Percentiles rank a stretch among this genome's conserved stretches.
These are phyloP conservation scores for Zaprionus tsacasi DNA, from an alignment of 1,140 invertebrate species.

Conservation along the genomic window DNA sequence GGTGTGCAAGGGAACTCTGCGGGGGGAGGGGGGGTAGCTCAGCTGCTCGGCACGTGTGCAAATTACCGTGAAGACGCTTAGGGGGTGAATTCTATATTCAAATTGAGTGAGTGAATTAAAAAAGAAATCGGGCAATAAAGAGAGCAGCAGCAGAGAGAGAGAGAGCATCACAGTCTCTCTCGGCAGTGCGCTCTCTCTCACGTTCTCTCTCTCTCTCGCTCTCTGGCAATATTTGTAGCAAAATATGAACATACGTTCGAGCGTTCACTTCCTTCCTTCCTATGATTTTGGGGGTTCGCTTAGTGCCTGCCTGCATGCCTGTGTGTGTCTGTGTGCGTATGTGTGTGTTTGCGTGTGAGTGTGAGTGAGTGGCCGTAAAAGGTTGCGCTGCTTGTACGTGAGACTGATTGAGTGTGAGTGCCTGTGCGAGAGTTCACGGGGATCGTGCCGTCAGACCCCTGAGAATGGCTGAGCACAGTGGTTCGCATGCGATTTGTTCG, in stretches of 20 bases:
- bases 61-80: constrained; percentile 83
- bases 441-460: constrained; percentile 65
- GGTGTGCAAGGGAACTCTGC: not conserved
- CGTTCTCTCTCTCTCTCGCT: not conserved
- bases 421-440: constrained; percentile 65
- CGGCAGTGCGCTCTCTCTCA: not conserved
- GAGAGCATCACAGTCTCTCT: not conserved
- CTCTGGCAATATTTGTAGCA: constrained; percentile 59
- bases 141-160: constrained; percentile 32
- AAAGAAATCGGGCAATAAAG: constrained; percentile 63
- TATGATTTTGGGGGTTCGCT: constrained; percentile 53
- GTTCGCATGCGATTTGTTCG: not conserved
- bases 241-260: constrained; percentile 79
- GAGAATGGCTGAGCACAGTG: constrained; percentile 52
- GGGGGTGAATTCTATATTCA: constrained; percentile 81
- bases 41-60: constrained; percentile 77
- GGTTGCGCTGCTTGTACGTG: constrained; percentile 43
- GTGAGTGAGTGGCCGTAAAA: constrained; percentile 64
- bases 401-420: constrained; percentile 33
- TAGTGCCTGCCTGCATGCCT: not conserved
- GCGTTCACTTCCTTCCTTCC: constrained; percentile 70
- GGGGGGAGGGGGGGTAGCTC: constrained; percentile 32
- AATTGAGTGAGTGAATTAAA: constrained; percentile 82
- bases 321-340: not conserved
- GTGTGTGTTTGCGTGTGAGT: constrained; percentile 12